Percentiles rank a stretch among this genome's conserved stretches.
phyloP scores from a whole-genome alignment of 2,888 invertebrate species.

The Anthoptus insignis region DNA sequence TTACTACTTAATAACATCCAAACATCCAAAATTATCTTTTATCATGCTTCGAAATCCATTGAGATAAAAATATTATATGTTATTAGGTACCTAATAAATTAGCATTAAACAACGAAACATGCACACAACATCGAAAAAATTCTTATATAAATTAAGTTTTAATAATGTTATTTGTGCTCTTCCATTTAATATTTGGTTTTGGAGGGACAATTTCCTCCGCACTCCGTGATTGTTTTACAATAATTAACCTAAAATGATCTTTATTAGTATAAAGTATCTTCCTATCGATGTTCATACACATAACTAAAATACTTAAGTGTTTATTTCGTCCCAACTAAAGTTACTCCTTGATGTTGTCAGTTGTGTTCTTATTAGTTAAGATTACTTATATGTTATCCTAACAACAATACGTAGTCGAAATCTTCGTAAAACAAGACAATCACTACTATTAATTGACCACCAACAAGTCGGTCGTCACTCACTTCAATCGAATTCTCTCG shows the following conservation, averaged over 20 bases:
- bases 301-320: background rate
- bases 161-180: background rate
- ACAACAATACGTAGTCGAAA: constrained; percentile 22
- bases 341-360: background rate
- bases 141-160: no score
- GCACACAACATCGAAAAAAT: no score
- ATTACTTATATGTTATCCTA: constrained; percentile 12
- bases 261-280: no score
- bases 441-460: constrained; percentile 74
- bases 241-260: background rate
- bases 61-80: background rate
- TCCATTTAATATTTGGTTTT: background rate
- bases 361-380: background rate
- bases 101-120: no score
- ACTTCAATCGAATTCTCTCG: constrained; percentile 64
- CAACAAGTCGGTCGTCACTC: constrained; percentile 59
- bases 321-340: background rate
- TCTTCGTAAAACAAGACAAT: constrained; percentile 55
- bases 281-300: no score
- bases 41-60: background rate
- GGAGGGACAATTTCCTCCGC: background rate
- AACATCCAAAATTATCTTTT: no score
- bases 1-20: no score
- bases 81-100: no score
- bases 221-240: background rate